Evolutionary conservation across 2,113 vertebrate species (phyloP), one percentile per base, ranked within the genome.

Genomic region (Hypomesus transpacificus): DNA sequence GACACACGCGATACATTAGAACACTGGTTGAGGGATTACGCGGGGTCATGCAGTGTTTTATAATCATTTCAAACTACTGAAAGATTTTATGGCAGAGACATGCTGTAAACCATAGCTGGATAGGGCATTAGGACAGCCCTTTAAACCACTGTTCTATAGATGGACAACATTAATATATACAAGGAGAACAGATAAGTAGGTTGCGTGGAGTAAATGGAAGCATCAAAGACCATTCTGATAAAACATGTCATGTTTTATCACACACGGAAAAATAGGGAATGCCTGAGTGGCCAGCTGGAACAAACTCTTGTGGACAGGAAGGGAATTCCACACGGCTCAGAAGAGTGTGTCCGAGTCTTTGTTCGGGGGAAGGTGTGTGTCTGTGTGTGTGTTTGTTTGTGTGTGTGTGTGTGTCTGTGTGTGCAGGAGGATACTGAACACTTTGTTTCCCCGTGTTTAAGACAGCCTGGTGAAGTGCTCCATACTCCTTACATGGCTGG

Each of bases 1-100:
- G 22, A 34, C 16, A 62, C 60, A 34, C 53, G 70, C 66, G 75
- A 39, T 34, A 61, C 64, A 13, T 59, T 75, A 78, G 69, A 57
- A 14, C 53, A 68, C 64, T 70, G 54, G 39, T 68, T 60, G 63
- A 73, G 14, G 75, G 77, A 84, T 84, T 82, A 84, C n/a, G 3
- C 21, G 16, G 9, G 16, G 52, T 66, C 70, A 39, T 61, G 57
- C 56, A 20, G 18, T 8, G 28, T 34, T 46, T 78, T 63, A 34
- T 61, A 28, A 61, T 20, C 24, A 14, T 51, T 13, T 13, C 39
- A 46, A 46, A 46, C 31, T 51, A 11, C 31, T 50, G 11, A 50
- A 21, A 50, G 39, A 39, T 18, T 50, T 65, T 14, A 50, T 50
- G 28, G 31, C 28, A 65, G 63, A 31, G 28, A 4, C 26, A 18